Base-by-base conservation (phyloP, 35 echinoderm and acorn worm genomes). In the Apostichopus parvimensis region DNA sequence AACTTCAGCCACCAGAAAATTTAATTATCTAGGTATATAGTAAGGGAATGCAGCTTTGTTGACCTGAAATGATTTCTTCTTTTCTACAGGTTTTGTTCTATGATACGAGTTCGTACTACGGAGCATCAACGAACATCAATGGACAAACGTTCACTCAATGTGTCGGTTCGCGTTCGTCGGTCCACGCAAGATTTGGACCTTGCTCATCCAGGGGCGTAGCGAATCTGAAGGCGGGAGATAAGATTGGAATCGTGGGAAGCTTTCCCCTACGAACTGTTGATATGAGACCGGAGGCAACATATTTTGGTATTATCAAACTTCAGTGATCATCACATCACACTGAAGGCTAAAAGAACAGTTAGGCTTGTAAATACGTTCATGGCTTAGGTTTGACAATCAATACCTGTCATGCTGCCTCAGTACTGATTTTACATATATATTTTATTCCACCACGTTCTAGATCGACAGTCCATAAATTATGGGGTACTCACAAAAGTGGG, bases 261-360 rank as follows among this genome's bases (percentile, higher is more conserved):
- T 96, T 94, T 72, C 94, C 94, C 0, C 78, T 79, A 53, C 80
- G 91, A 80, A 80, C 87, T 23, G 94, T 96, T 12, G 95, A 98
- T 73, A 96, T 96, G 91, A 78, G 93, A 6, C 95, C 91, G 0
- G 94, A 95, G 28, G 91, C 94, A 12, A 96, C 94, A 8, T 98
- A 98, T 78, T 98, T 98, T 87, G 97, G 97, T 59, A 34, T 98
- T 14, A 94, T 98, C 68, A 98, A 96, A 91, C 90, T 98, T n/a
- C 95, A 87, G 56, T 95, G 79, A 91, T 0, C 11, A 68, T 18
- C 64, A 68, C 18, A 18, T 45, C 34, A 45, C 34, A 45, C 34
- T 45, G 34, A 45, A 3, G 34, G 34, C 34, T 45, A 45, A 45
- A 45, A 45, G 34, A 45, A 4, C 34, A 45, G 34, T 45, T 45